phyloP scores from a whole-genome alignment of 2,113 vertebrate genomes.

The Rissa tridactyla region DNA sequence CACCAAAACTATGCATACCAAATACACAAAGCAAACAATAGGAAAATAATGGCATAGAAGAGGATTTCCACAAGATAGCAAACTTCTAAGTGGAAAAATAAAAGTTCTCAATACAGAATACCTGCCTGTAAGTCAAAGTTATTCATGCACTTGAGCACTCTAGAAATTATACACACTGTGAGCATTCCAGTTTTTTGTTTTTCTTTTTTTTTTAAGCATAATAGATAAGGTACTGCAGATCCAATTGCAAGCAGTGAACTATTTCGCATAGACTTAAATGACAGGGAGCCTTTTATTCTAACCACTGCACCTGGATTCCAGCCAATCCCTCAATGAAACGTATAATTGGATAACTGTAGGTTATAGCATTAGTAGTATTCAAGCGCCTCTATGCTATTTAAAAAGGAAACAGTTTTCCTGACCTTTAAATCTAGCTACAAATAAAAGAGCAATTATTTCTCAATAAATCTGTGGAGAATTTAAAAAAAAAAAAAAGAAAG shows the following conservation, averaged over 20 bases:
- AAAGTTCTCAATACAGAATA: background rate
- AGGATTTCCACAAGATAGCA: background rate
- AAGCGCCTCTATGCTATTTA: background rate
- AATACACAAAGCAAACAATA: constrained; percentile 3
- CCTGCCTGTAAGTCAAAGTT: background rate
- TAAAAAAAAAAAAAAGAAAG: background rate
- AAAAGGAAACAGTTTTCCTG: constrained; percentile 38
- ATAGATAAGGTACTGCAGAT: background rate
- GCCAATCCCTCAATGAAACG: constrained; percentile 29
- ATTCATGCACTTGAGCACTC: background rate
- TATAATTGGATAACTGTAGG: constrained; percentile 61
- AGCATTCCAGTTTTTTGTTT: background rate
- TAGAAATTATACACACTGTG: background rate
- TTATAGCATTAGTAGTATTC: constrained; percentile 42
- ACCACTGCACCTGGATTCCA: constrained; percentile 15
- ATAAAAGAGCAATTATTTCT: constrained; percentile 23
- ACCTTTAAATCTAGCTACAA: constrained; percentile 41
- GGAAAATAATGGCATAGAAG: background rate
- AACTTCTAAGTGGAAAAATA: background rate
- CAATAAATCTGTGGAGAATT: background rate
- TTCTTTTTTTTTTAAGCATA: background rate
- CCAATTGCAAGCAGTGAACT: background rate
- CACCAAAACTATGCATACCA: constrained; percentile 52
- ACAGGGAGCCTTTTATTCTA: constrained; percentile 30
- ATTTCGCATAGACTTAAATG: constrained; percentile 8